Evolutionary conservation across 2,797 vertebrate genomes (phyloP), one percentile per base, ranked within the genome.

Genomic region (Atherinosoma microstoma): DNA sequence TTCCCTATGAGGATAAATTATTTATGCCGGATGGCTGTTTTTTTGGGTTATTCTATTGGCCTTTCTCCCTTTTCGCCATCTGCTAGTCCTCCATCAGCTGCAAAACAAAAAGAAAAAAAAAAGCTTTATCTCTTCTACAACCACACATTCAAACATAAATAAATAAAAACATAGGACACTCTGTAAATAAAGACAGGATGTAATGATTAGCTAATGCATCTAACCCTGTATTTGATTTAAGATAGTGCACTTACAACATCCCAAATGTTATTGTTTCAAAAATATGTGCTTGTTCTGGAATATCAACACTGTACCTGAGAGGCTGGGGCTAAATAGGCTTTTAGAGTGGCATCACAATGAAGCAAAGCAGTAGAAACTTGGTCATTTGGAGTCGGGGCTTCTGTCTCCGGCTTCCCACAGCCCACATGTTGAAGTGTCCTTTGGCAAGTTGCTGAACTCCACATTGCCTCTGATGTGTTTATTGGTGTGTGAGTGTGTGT

Each of bases 1-100:
- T 56, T 82, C 61, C 67, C 47, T 67, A n/a, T 13, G 22, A 59
- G 47, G 58, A 74, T 53, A 35, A 65, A 51, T 40, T 22, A 38
- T 66, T 74, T n/a, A 74, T 60, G 27, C 24, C 20, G 10, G 10
- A 38, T 38, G 38, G 6, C 24, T 47, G 40, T 34, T 64, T 66
- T 42, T 59, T 40, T n/a, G 3, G 2, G 30, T 70, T 42, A 36
- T 57, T 78, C 27, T 15, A 53, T 35, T 73, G 76, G 38, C 61
- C 56, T 67, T 30, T 40, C 22, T 68, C 59, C 22, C 32, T 24
- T 49, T 67, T 35, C 20, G 18, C 64, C 68, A 67, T 79, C 66
- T 80, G 60, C 54, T 58, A 3, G 27, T 63, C 54, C 10, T 51
- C 47, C 47, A 51, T 51, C n/a, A 51, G 47, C 47, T 51, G 22